Base-by-base conservation (phyloP, 2,888 invertebrate species). In the Gortyna flavago region DNA sequence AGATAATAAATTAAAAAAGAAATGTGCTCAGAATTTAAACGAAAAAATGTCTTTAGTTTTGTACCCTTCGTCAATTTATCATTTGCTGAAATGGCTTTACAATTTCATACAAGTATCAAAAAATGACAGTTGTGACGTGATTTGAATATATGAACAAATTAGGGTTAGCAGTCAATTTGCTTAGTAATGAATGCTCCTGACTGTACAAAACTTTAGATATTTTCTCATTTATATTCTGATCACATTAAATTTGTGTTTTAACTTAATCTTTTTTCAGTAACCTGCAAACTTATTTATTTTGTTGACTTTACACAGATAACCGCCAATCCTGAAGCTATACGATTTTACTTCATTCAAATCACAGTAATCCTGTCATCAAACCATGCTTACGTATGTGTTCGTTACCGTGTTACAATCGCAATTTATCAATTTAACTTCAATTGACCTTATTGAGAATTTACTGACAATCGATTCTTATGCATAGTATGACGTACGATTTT, bases 401-500 rank as follows among this genome's bases (percentile, higher is more conserved):
- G 57, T 54, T 59, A 29, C 35, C 54, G 35, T 41, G 69, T 21
- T 3, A 32, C 32, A 3, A 29, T 35, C 21, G 54, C 83, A 77
- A 85, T 83, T 81, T 81, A 74, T 61, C 71, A 77, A 83, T 83
- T 85, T 62, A 74, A 67, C 70, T 64, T 25, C 84, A 57, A 66
- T 81, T 77, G 70, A 78, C 78, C 54, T 62, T 51, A 81, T 72
- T 71, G 77, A 59, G 62, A 81, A 70, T 79, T 32, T 41, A 61
- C 29, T 66, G 29, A 6, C 77, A 85, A 85, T 68, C 85, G 85
- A 65, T 29, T 69, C 68, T 25, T 72, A 38, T 48, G 57, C 48
- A 81, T 44, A 41, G 29, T 66, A 59, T 11, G 38, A 7, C 16
- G 32, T 66, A 21, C n/a, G 9, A 51, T 66, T 74, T 44, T 57